Base-by-base conservation (phyloP, 92 coral and sea anemone genomes). In the Porites rus region DNA sequence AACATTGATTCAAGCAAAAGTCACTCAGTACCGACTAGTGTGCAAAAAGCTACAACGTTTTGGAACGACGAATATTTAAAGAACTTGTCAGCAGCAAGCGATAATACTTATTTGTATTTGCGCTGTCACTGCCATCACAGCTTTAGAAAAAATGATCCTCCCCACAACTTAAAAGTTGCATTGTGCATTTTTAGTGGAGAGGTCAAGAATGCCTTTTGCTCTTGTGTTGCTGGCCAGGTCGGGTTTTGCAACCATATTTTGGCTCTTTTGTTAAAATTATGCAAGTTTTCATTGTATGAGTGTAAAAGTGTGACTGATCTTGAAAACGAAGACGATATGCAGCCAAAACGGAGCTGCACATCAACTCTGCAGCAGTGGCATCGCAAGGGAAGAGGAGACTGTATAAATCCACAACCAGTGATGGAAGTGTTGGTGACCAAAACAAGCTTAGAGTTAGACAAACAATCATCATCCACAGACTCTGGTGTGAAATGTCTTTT, bases 21-120 rank as follows among this genome's bases (percentile, higher is more conserved):
- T 17, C 91, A 86, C 73, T 31, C 86, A 10, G 79, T 89, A 24
- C 90, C 95, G 16, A 92, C 95, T 13, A 50, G 92, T 70, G 69
- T 92, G 24, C 59, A 89, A 71, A 92, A 92, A 92, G 92, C 95
- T 20, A 92, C 71, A 66, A 85, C 80, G 38, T 89, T 92, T 68
- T 74, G 89, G 18, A 61, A 92, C 13, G 89, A 89, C 75, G 89
- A 92, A 78, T 92, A 92, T 62, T 85, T 89, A 60, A 77, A 82
- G 24, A 31, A 89, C 20, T 76, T 67, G 63, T 78, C 92, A 25
- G 73, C 90, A 60, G 85, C 84, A n/a, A 88, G 88, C 69, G 80
- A 88, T 43, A 1, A 63, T 6, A 69, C 12, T 31, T 69, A 38
- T 68, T 82, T 82, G 64, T 82, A 66, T 53, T 72, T 80, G 22